Base-by-base conservation (phyloP, 2,888 invertebrate genomes). In the Bombylius major region DNA sequence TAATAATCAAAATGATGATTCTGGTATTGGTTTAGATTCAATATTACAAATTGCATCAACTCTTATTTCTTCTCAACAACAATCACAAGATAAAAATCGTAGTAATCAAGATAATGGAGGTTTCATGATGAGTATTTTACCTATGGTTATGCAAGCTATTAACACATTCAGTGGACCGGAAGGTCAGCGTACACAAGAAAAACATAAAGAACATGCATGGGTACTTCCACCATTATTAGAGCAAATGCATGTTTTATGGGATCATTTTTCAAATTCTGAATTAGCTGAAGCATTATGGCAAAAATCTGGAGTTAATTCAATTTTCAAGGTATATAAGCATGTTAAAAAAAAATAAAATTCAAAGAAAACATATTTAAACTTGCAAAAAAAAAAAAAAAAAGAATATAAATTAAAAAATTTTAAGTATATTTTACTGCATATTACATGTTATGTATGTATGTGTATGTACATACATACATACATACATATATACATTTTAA, bases 221-320 rank as follows among this genome's bases (percentile, higher is more conserved):
- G 82, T 84, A 63, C 70, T 89, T 60, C 89, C 89, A 0, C 89
- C 85, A 58, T 65, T 85, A 70, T 67, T 82, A 70, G 84, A 83
- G 64, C 79, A 84, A 61, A 68, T 82, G 3, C 88, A 89, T 68
- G 73, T 89, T 3, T 79, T 86, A 65, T 87, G 88, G 82, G 88
- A 89, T 61, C 79, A 87, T 59, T 87, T 89, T 65, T 79, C 85
- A 39, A 84, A 85, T 66, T 89, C 89, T 0, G 88, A 89, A 60
- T 74, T 89, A 23, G 89, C 88, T 0, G 83, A 81, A 66, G 80
- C 82, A 0, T 68, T 89, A 8, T 85, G 87, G 79, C 80, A 82
- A 65, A 86, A 82, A 61, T 81, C 88, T 1, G 89, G 89, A 0
- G 74, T 87, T 14, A 82, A 83, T 61, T 80, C 79, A 50, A 80